Conservation (phyloP, 2,797 vertebrate species). For the Hozukius guyotensis region DNA sequence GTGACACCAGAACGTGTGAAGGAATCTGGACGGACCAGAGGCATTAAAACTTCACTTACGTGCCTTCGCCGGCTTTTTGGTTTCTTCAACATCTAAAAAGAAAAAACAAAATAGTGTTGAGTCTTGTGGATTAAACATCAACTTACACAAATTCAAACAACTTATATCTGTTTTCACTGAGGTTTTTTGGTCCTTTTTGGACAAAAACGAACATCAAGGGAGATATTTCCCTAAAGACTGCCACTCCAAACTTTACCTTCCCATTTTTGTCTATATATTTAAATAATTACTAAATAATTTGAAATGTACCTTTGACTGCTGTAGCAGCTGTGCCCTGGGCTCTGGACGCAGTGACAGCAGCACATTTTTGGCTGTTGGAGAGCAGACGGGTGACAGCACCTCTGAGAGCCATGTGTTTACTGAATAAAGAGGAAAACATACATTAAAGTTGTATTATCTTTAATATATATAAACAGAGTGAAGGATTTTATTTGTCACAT, state of each 20-base stretch:
- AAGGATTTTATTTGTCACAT: not conserved
- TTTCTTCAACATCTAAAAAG: conserved; percentile 66
- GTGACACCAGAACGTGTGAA: not conserved
- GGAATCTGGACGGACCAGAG: not conserved
- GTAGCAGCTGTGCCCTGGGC: conserved; percentile 76
- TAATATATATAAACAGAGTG: not conserved
- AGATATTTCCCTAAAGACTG: too few relatives aligned
- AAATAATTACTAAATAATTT: not conserved
- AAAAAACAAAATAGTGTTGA: not conserved
- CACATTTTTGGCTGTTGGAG: conserved; percentile 66
- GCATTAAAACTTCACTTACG: conserved; percentile 30
- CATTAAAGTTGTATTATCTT: not conserved
- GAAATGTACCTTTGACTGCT: conserved; percentile 46
- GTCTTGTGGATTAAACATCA: not conserved
- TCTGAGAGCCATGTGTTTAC: conserved; percentile 80
- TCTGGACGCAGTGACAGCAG: conserved; percentile 54
- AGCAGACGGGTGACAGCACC: conserved; percentile 70
- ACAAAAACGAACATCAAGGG: too few relatives aligned
- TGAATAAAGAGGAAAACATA: not conserved
- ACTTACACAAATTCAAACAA: not conserved
- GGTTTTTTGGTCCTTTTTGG: not conserved
- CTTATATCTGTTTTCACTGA: not conserved
- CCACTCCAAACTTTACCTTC: too few relatives aligned
- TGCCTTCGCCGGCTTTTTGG: conserved; percentile 53
- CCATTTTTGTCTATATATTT: too few relatives aligned